Conservation (phyloP, 2,113 vertebrate species). For the Shinisaurus crocodilurus region DNA sequence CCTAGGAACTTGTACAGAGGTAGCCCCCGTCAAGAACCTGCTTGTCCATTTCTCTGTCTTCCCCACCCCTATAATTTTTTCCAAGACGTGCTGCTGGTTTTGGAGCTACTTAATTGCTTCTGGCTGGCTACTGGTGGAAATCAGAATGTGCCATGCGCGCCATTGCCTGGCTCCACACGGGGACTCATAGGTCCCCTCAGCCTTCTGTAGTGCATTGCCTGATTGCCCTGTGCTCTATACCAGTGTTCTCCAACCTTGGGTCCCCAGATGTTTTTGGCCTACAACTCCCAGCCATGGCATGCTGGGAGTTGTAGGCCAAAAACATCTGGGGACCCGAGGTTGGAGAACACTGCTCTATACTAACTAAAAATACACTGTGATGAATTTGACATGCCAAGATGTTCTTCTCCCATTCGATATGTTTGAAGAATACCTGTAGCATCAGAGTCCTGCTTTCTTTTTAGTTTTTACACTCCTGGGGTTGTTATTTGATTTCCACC, state of each 20-base stretch:
- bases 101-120: not conserved
- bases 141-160: not conserved
- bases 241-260: too few species aligned
- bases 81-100: not conserved
- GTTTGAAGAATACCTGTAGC: not conserved
- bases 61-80: not conserved
- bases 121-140: not conserved
- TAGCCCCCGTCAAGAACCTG: not conserved
- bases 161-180: too few species aligned
- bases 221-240: accelerated
- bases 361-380: not conserved
- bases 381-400: too few species aligned
- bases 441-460: accelerated
- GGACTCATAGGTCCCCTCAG: not conserved
- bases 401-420: accelerated
- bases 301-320: too few species aligned
- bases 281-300: too few species aligned
- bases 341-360: too few species aligned
- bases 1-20: not conserved
- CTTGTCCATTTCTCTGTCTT: not conserved
- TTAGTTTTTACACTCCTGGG: accelerated
- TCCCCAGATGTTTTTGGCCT: too few species aligned
- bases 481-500: accelerated
- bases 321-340: too few species aligned
- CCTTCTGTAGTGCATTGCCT: accelerated